Evolutionary conservation across 2,113 vertebrate species (phyloP).

Genomic region (Rhabdomys dilectus): DNA sequence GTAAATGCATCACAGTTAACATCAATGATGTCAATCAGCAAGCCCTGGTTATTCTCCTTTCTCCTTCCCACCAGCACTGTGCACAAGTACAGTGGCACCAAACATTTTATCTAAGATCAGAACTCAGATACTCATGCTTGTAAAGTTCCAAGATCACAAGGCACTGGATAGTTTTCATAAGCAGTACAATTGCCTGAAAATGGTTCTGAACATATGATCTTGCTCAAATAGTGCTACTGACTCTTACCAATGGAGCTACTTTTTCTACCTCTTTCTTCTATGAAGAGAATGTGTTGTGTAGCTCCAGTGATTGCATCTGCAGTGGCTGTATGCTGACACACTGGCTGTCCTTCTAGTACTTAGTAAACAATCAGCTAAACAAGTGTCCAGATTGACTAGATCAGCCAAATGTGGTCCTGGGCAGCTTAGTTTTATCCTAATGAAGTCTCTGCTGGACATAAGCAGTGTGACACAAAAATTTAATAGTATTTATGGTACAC

Average conservation of each 20-base stretch:
- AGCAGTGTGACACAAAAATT: conserved; percentile 65
- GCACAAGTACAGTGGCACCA: background rate
- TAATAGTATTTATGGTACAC: conserved; percentile 71
- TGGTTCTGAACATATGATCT: background rate
- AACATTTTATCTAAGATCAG: background rate
- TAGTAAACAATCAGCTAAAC: conserved; percentile 83
- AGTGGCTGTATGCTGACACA: conserved; percentile 54
- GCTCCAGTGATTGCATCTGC: conserved; percentile 61
- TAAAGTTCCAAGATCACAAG: background rate
- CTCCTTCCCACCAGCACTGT: background rate
- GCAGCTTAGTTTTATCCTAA: conserved; percentile 77
- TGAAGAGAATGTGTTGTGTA: conserved; percentile 56
- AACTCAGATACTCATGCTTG: background rate
- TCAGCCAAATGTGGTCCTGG: conserved; percentile 72
- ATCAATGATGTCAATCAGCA: background rate
- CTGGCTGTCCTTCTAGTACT: conserved; percentile 57
- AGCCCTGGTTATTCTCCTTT: too few relatives aligned
- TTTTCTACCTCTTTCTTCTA: background rate
- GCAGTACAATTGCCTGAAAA: too few relatives aligned
- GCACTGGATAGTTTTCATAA: background rate
- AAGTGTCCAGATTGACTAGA: conserved; percentile 76
- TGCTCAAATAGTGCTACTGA: background rate
- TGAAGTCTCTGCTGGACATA: conserved; percentile 72
- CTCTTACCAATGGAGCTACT: background rate
- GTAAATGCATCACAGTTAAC: background rate